These are phyloP conservation scores for Bolinopsis microptera DNA, from an alignment of 37 sponge, comb jelly and placozoan genomes.

Conservation along the genomic window DNA sequence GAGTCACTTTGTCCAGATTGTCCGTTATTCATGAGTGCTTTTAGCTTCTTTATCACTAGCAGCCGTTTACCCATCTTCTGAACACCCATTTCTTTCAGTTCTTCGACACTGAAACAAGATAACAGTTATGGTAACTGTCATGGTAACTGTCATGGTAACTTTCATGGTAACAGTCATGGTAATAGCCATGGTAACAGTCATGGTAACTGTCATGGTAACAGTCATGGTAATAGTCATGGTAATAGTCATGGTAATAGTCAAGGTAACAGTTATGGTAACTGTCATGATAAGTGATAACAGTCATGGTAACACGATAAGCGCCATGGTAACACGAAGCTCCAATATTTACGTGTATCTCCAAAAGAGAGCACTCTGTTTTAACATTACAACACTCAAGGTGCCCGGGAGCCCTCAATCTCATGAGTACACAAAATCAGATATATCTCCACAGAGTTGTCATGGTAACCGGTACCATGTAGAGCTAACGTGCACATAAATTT, in stretches of 20 bases:
- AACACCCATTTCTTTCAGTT: conserved; percentile 40
- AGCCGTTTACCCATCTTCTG: conserved; percentile 32
- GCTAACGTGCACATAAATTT: too few relatives aligned
- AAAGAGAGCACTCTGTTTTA: too few relatives aligned
- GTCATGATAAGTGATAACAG: not conserved
- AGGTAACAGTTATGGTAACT: not conserved
- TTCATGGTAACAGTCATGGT: not conserved
- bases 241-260: not conserved
- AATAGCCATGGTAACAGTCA: not conserved
- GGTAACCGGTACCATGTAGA: too few relatives aligned
- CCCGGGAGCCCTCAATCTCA: too few relatives aligned
- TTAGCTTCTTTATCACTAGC: conserved; percentile 27
- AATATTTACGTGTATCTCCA: too few relatives aligned
- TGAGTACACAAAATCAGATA: too few relatives aligned
- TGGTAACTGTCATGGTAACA: not conserved
- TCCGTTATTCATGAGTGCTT: conserved; percentile 32
- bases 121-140: not conserved
- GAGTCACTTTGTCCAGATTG: conserved; percentile 21
- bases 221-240: not conserved
- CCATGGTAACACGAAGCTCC: not conserved
- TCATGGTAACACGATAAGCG: not conserved
- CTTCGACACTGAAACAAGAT: not conserved
- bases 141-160: not conserved
- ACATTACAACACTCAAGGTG: too few relatives aligned
- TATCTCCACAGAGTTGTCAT: too few relatives aligned